Base-by-base conservation (phyloP, 2,888 invertebrate genomes). In the Iphiclides podalirius region DNA sequence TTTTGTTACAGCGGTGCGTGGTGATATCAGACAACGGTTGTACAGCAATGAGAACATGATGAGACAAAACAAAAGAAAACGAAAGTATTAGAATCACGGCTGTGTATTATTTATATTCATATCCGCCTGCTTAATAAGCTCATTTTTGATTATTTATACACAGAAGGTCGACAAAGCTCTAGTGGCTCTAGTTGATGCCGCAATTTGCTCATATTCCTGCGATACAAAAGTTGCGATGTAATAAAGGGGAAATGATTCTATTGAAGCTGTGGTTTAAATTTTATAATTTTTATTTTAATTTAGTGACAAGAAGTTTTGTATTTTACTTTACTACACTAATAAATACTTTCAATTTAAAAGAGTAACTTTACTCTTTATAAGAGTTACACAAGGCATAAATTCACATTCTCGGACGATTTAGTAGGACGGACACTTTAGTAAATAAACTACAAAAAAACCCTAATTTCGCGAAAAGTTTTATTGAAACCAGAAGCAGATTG, bases 1-100 rank as follows among this genome's bases (percentile, higher is more conserved):
- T 4, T 33, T 39, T 43, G 31, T 52, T 44, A 6, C 52, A 52
- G 52, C 42, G 42, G 43, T 52, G 52, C 17, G 52, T 47, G 14
- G 1, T 16, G 7, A 52, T 52, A 43, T 52, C 52, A 1, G 47
- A 43, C 12, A 4, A 20, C 15, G 52, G 52, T 3, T 52, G 52
- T 43, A 47, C 47, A 1, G 40, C 47, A 14, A 39, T n/a, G 14
- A 43, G 11, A 15, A 26, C 12, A 14, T 14, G n/a, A 42, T 33
- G 14, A 23, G 11, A 36, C 17, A 6, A 4, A 14, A 34, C 2
- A 47, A 33, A 36, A 4, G 33, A 26, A 13, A 37, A 37, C 26
- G 36, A 51, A 20, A 46, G 42, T 51, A 46, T 46, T 46, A 38
- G 33, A 43, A 39, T 37, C 15, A 49, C 13, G 42, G 43, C 48